Evolutionary conservation across 2,113 vertebrate species (phyloP).

Genomic region (Pangasianodon gigas): DNA sequence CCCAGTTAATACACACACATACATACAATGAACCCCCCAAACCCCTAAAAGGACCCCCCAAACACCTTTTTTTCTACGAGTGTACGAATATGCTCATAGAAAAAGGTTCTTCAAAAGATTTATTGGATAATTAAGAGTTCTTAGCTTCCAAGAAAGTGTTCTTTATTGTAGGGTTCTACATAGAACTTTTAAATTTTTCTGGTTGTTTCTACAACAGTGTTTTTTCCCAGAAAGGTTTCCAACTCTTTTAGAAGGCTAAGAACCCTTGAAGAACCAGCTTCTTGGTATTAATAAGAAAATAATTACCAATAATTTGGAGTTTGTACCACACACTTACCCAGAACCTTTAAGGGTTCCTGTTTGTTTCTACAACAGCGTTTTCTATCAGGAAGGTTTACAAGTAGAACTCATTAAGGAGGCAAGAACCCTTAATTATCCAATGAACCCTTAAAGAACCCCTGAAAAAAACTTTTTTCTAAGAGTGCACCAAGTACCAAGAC

Average conservation of each 20-base stretch:
- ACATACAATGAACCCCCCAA: neutral
- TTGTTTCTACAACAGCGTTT: neutral
- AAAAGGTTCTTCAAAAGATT: neutral
- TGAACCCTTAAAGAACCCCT: neutral
- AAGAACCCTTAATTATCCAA: neutral
- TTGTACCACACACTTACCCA: neutral
- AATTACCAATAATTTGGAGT: neutral
- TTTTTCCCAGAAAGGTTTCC: neutral
- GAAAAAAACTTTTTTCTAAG: neutral
- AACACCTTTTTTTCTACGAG: neutral
- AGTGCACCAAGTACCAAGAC: neutral
- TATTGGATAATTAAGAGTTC: too few species aligned
- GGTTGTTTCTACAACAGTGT: neutral
- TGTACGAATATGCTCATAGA: too few species aligned
- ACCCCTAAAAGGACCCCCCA: neutral
- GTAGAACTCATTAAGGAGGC: neutral
- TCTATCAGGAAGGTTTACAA: neutral
- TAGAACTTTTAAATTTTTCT: neutral
- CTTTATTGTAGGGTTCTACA: neutral
- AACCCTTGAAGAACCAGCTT: neutral
- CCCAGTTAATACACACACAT: neutral
- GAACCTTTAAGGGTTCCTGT: neutral
- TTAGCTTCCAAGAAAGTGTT: neutral
- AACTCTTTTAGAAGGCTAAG: neutral
- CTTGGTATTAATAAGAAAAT: neutral